Base-by-base conservation (phyloP, 1,140 invertebrate species). In the Cyrtorhinus lividipennis region DNA sequence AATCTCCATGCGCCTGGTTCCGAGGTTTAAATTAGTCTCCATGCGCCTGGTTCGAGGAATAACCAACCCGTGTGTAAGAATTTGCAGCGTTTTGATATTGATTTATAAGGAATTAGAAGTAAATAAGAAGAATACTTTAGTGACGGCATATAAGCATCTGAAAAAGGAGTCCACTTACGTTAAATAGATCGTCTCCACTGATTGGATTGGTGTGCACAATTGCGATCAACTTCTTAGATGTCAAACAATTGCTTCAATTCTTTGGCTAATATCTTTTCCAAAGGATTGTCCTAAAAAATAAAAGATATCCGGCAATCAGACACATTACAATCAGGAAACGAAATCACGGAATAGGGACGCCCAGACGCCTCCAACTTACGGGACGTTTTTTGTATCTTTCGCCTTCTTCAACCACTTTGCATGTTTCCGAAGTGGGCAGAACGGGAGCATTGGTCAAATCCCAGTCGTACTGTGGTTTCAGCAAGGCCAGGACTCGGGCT, bases 171-270 rank as follows among this genome's bases (percentile, higher is more conserved):
- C n/a, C n/a, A 67, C 73, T 75, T 13, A 85, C 73, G 15, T 81
- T 79, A 63, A 81, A 84, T 66, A 79, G 71, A 0, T 83, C 78
- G 22, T 81, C 77, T 57, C 72, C 69, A 3, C 68, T 72, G 2
- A 87, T 83, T 0, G 85, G 80, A 75, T 87, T 89, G 22, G 77
- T 63, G 68, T 90, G 86, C 61, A 83, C 76, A 64, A 88, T 78
- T 23, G 77, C 81, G 64, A 87, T 71, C 75, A 88, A 79, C 69
- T 79, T 80, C 0, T 86, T 86, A 53, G 79, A n/a, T 78, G 38
- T 83, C 77, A 66, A 87, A 82, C 79, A 81, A 83, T 68, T 84
- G 77, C 2, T 78, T 69, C 59, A 81, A 77, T 72, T 90, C 86
- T 46, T 76, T 78, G 0, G 83, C 84, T 48, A 88, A 73, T 30